Base-by-base conservation (phyloP, 2,797 vertebrate species). In the Thalassophryne amazonica region DNA sequence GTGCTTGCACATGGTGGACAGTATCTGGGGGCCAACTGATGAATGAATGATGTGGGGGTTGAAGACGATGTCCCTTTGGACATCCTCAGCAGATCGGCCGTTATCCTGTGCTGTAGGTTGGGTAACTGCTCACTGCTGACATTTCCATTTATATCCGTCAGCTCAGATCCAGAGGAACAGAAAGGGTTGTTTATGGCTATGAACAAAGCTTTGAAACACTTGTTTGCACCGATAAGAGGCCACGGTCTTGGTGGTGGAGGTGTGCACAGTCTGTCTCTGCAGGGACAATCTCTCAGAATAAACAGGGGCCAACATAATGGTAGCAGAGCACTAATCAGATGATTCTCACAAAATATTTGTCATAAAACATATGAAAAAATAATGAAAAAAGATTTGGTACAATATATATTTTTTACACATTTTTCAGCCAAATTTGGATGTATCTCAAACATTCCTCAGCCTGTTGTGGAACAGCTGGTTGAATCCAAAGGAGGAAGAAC, bases 111-210 rank as follows among this genome's bases (percentile, higher is more conserved):
- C 42, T 49, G 62, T 61, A 60, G 48, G 54, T 47, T 41, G 56
- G 36, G 33, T 35, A 43, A 61, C 61, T 68, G 58, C 45, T 60
- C 25, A n/a, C 46, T n/a, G 54, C 66, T 72, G 72, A 77, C 76
- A 71, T 69, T 72, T 76, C 65, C 68, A 75, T 79, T 79, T 65
- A 69, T 73, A 63, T 61, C 55, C 75, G 73, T 70, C 69, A 51
- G n/a, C 73, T 69, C 60, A 21, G 38, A 57, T 70, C 20, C 45
- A 0, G 8, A 9, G 46, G 18, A 64, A 39, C 12, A n/a, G 22
- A 49, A 12, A 36, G 37, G 19, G 39, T 63, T 52, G 54, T 63
- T 67, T 60, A 46, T 21, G 22, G 13, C 55, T 54, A 21, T 51
- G 33, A 60, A 65, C 45, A 48, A 39, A 57, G 14, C 15, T 55